phyloP scores from a whole-genome alignment of 2,113 vertebrate genomes.

The Brachyhypopomus gauderio region DNA sequence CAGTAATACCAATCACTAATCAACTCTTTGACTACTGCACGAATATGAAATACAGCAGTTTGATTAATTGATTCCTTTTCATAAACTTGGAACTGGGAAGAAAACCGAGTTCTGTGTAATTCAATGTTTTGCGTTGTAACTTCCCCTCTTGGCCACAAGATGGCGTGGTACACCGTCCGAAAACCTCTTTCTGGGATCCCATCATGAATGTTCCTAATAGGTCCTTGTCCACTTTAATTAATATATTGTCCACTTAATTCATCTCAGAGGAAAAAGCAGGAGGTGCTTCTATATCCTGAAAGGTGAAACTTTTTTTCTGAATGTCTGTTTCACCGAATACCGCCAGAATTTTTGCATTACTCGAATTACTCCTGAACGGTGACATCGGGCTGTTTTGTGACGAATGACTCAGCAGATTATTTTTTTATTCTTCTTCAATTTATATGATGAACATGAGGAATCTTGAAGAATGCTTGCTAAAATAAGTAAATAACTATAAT shows the following conservation, averaged over 20 bases:
- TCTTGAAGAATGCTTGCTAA: background rate
- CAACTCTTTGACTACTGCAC: no score
- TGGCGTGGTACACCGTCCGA: slow-evolving; percentile 14
- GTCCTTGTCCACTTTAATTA: background rate
- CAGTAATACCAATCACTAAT: no score
- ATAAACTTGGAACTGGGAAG: no score
- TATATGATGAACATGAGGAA: background rate
- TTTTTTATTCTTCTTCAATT: no score
- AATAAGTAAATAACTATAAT: no score
- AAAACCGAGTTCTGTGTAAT: no score
- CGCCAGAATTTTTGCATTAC: background rate
- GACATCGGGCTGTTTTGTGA: background rate
- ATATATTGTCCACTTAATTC: background rate
- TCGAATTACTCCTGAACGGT: background rate
- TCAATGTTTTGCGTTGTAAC: background rate
- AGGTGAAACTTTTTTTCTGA: background rate
- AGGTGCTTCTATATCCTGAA: background rate
- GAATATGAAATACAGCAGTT: no score
- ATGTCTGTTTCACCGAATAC: background rate
- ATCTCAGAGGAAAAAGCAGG: background rate
- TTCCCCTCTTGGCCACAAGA: slow-evolving; percentile 8
- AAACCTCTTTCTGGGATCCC: background rate
- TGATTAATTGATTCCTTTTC: no score
- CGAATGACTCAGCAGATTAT: background rate
- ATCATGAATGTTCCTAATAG: background rate